Base-by-base conservation (phyloP, 2,113 vertebrate genomes). In the human region DNA sequence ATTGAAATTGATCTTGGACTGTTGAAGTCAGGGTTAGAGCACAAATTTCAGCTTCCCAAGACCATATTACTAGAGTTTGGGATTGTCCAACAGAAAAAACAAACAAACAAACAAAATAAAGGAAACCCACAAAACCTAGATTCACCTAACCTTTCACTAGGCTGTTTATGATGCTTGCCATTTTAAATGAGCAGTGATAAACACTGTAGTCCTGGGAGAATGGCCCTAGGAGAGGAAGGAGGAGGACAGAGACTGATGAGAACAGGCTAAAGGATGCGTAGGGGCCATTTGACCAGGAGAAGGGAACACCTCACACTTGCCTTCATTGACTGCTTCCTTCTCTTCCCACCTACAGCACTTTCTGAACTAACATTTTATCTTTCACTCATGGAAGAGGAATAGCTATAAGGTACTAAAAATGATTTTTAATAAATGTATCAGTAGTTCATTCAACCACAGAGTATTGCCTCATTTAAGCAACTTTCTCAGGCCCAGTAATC, bases 341-440 rank as follows among this genome's bases (percentile, higher is more conserved):
- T 10, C 5, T 57, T 10, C 40, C 23, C 35, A 68, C 35, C 43
- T 30, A 6, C 32, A 32, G 22, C 3, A 81, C 68, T 48, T 93
- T 61, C 43, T 86, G 38, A 68, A 93, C 86, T 94, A 75, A 70
- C 45, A 70, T 80, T 68, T 76, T 61, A 52, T 48, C n/a, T 93
- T 38, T 72, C 89, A 59, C 23, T 73, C 11, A 13, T 70, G 48
- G 35, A 59, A 22, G 38, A 96, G 12, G 50, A 88, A 45, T 38
- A 50, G 5, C 61, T 45, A 14, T 20, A 35, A 82, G 40, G 45
- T 64, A 55, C 57, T 95, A 23, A 84, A 78, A 50, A 38, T 55
- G 9, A 94, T 50, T 86, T 97, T 89, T 89, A 93, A 84, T 32
- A 89, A 55, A 76, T 72, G 27, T 76, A n/a, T 84, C 45, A 78